Evolutionary conservation across 2,888 invertebrate species (phyloP), one percentile per base, ranked within the genome.

Genomic region (Eueremaeus valkanovi): DNA sequence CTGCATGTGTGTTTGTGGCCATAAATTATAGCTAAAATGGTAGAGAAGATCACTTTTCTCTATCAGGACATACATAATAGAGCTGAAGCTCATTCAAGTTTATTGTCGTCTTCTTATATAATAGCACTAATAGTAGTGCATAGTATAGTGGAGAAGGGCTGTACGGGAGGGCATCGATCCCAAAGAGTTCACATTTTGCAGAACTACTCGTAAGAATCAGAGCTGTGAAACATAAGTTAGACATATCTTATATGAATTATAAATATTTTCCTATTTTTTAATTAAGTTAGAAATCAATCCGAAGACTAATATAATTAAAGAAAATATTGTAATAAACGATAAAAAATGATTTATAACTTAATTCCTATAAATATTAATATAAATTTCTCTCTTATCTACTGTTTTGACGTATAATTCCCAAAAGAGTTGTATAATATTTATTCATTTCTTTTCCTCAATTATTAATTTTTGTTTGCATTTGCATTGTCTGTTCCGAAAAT

Each of bases 21-120:
- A 27, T 55, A 55, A 55, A 24, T 55, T 55, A 55, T 27, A 55
- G 55, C 55, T 11, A 24, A 55, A 55, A 55, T 24, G 24, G 55
- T 1, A 11, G 27, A 27, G 6, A 55, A 27, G 11, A 51, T 51
- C 51, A 21, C 51, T n/a, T 51, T 55, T 27, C 55, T 55, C 27
- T 55, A 21, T 27, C 55, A 27, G 21, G 24, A 27, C 55, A 24
- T 55, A 55, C 55, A 55, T 55, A 55, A 55, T 55, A 55, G 55
- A 55, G 24, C 9, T 55, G 55, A 55, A 63, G 33, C 33, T 11
- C 63, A 63, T 63, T 63, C 63, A 31, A 63, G 63, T 63, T 63
- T 63, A 63, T 63, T 63, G 63, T 63, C 63, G 63, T 33, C 63
- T 31, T 11, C 11, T 27, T n/a, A 6, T 63, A 24, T 55, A 2